phyloP scores from a whole-genome alignment of 2,797 vertebrate species.

The Heteromormyrus szaboi region DNA sequence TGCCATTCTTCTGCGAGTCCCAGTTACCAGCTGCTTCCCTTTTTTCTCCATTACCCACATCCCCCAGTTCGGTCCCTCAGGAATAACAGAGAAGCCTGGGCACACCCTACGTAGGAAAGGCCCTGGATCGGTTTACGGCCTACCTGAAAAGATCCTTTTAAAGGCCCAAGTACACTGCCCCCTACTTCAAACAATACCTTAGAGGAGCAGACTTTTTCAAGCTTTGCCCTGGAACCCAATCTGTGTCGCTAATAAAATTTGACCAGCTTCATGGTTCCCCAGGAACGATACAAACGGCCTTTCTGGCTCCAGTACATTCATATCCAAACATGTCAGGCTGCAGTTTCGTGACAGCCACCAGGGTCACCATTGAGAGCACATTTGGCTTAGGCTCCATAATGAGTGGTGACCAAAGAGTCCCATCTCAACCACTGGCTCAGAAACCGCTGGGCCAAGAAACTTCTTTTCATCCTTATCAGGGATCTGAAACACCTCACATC shows the following conservation, averaged over 20 bases:
- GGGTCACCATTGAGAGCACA: not conserved
- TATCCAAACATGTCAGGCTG: not conserved
- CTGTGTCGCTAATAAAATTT: not conserved
- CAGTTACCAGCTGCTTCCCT: constrained; percentile 38
- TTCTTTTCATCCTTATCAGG: not conserved
- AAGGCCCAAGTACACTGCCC: constrained; percentile 40
- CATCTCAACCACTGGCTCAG: not conserved
- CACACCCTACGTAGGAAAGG: constrained; percentile 57
- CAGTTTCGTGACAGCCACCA: not conserved
- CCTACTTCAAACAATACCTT: constrained; percentile 53
- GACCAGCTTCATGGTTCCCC: not conserved
- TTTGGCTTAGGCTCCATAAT: not conserved
- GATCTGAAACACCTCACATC: not conserved
- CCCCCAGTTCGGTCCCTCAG: constrained; percentile 49
- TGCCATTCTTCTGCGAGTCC: constrained; percentile 42
- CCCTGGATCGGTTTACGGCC: constrained; percentile 62
- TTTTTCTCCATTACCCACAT: constrained; percentile 29
- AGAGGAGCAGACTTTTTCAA: constrained; percentile 48
- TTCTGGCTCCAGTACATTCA: not conserved
- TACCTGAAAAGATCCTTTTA: constrained; percentile 60
- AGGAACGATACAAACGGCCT: not conserved
- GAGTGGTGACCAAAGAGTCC: not conserved
- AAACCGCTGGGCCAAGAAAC: not conserved
- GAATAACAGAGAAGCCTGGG: constrained; percentile 60
- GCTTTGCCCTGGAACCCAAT: constrained; percentile 42